These are phyloP conservation scores for Watersipora subatra DNA, from an alignment of 1,140 invertebrate species.

Conservation along the genomic window DNA sequence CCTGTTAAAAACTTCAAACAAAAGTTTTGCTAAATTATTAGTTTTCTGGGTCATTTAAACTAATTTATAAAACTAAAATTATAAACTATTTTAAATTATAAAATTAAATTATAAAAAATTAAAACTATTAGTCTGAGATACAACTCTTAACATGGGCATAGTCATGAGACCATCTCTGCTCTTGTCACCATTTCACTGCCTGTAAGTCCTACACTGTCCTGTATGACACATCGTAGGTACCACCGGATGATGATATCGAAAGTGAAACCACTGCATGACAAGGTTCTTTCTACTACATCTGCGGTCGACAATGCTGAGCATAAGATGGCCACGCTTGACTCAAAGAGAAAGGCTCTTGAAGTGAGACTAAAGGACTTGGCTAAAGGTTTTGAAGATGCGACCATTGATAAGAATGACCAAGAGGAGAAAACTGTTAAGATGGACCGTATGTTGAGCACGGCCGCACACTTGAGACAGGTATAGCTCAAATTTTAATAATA, in stretches of 20 bases:
- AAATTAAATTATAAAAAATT: too few species aligned
- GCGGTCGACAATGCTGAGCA: constrained; percentile 37
- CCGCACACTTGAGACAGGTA: constrained; percentile 33
- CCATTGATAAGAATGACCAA: constrained; percentile 39
- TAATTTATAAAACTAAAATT: too few species aligned
- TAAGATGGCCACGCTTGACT: constrained; percentile 32
- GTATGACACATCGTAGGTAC: constrained; percentile 27
- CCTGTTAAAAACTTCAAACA: too few species aligned
- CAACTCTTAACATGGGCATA: too few species aligned
- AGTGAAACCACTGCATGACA: constrained; percentile 37
- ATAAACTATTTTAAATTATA: too few species aligned
- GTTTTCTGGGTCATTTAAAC: too few species aligned
- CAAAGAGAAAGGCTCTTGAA: constrained; percentile 31
- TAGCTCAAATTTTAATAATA: constrained; percentile 2
- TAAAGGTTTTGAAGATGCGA: constrained; percentile 37
- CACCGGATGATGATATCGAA: constrained; percentile 33
- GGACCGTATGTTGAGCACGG: constrained; percentile 35
- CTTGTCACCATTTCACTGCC: too few species aligned
- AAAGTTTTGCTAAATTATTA: too few species aligned
- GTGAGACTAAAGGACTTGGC: constrained; percentile 32
- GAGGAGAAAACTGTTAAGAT: constrained; percentile 36
- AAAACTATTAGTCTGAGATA: too few species aligned
- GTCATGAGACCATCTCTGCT: too few species aligned
- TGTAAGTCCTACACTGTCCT: too few species aligned
- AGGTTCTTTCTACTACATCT: constrained; percentile 34